Evolutionary conservation across 1,140 invertebrate species (phyloP).

Genomic region (Calycopis cecrops): DNA sequence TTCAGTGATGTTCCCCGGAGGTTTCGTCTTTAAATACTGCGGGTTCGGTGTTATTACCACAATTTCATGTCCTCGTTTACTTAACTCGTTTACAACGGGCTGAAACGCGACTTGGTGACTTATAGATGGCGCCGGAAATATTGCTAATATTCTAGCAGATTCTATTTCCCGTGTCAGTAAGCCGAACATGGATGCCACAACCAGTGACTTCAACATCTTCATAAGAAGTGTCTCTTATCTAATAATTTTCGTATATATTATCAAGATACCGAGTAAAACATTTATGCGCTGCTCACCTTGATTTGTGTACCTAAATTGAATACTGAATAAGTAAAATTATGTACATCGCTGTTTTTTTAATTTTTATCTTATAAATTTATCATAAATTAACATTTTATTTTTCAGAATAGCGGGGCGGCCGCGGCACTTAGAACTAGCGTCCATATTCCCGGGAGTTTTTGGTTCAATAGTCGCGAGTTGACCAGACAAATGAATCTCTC

Average conservation of each 20-base stretch:
- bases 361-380: too few relatives aligned
- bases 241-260: too few relatives aligned
- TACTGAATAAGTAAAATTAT: too few relatives aligned
- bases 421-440: too few relatives aligned
- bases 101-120: conserved; percentile 12
- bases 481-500: too few relatives aligned
- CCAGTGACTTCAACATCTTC: not conserved
- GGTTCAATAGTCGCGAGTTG: too few relatives aligned
- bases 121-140: conserved; percentile 13
- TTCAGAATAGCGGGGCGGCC: too few relatives aligned
- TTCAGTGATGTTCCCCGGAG: not conserved
- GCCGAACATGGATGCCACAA: not conserved
- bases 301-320: not conserved
- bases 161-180: not conserved
- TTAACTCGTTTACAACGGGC: not conserved
- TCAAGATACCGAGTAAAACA: not conserved
- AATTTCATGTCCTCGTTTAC: not conserved
- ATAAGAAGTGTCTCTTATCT: not conserved
- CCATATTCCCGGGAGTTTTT: too few relatives aligned
- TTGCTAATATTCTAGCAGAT: conserved; percentile 13
- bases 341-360: too few relatives aligned
- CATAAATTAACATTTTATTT: too few relatives aligned
- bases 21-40: not conserved
- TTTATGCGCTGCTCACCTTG: not conserved
- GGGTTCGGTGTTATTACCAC: not conserved